Evolutionary conservation across 2,888 invertebrate species (phyloP), one percentile per base, ranked within the genome.

Genomic region (Heliconius aoede): DNA sequence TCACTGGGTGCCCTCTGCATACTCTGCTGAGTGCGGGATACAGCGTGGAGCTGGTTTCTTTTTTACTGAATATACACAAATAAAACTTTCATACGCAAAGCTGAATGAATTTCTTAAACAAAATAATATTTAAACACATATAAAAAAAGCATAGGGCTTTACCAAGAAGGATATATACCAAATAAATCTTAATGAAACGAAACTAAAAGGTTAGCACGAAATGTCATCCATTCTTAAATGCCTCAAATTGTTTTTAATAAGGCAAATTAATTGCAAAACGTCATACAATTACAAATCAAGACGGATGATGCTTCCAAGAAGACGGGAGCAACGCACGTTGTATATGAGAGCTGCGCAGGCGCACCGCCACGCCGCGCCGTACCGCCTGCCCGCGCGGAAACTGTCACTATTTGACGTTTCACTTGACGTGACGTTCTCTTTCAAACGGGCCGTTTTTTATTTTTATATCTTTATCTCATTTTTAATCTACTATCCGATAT

Each of bases 351-450:
- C 72, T 60, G 72, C 71, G 71, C 71, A 26, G 71, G 58, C 58
- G 71, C 71, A 71, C 81, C 81, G 77, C 77, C 80, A 77, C 78
- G 65, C 74, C 79, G 77, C 78, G 64, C 76, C 79, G 77, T 69
- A 78, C 85, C 81, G 86, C 78, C 84, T 90, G 91, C 89, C 90
- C 91, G 94, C 91, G 93, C 92, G 92, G 92, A 93, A 93, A 94
- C 93, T 94, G 94, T 94, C 94, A 92, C 92, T 87, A 85, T 92
- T 91, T 93, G 93, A 94, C 93, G 90, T 93, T 92, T 92, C 92
- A 91, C 92, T 89, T 93, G 94, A 93, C 93, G 86, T 90, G 93
- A 90, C 91, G 85, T 92, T 91, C 92, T 89, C 89, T 90, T 91
- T 93, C 91, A 93, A 93, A 93, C 91, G 91, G 90, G 88, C 89